These are phyloP conservation scores for Penaeus chinensis DNA, from an alignment of 1,140 invertebrate genomes.

Conservation along the genomic window DNA sequence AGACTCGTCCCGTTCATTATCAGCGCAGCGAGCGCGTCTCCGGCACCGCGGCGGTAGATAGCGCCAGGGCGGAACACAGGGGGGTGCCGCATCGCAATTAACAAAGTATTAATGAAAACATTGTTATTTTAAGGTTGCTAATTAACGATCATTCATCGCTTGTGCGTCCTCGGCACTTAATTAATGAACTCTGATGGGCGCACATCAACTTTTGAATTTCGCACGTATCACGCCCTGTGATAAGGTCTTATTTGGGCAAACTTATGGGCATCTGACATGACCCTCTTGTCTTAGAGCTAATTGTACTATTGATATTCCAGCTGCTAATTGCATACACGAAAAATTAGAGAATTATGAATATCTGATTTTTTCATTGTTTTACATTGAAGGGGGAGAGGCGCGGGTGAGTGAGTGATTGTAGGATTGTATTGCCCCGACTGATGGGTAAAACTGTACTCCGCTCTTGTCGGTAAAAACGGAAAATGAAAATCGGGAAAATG, in stretches of 20 bases:
- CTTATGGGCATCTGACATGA: slow-evolving; percentile 18
- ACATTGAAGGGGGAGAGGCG: slow-evolving; percentile 2
- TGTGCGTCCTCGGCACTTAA: slow-evolving; percentile 59
- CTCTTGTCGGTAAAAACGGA: no score
- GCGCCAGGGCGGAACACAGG: slow-evolving; percentile 50
- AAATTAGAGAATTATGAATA: slow-evolving; percentile 58
- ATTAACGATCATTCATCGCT: slow-evolving; percentile 61
- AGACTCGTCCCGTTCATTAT: no score
- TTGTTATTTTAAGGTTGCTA: slow-evolving; percentile 61
- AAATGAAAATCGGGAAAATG: no score
- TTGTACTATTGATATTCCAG: slow-evolving; percentile 55
- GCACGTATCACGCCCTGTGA: slow-evolving; percentile 16
- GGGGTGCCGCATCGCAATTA: slow-evolving; percentile 52
- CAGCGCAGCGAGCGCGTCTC: no score
- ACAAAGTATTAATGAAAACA: slow-evolving; percentile 61
- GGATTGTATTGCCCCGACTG: no score
- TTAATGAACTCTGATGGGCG: slow-evolving; percentile 53
- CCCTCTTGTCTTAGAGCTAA: slow-evolving; percentile 54
- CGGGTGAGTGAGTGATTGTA: background rate
- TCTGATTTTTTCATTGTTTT: slow-evolving; percentile 54
- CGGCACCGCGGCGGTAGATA: slow-evolving; percentile 23
- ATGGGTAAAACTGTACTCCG: no score
- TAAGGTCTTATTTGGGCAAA: slow-evolving; percentile 11
- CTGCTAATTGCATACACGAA: slow-evolving; percentile 57
- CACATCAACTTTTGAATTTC: slow-evolving; percentile 46